These are phyloP conservation scores for Rhizomys pruinosus DNA, from an alignment of 2,113 vertebrate species.

Conservation along the genomic window DNA sequence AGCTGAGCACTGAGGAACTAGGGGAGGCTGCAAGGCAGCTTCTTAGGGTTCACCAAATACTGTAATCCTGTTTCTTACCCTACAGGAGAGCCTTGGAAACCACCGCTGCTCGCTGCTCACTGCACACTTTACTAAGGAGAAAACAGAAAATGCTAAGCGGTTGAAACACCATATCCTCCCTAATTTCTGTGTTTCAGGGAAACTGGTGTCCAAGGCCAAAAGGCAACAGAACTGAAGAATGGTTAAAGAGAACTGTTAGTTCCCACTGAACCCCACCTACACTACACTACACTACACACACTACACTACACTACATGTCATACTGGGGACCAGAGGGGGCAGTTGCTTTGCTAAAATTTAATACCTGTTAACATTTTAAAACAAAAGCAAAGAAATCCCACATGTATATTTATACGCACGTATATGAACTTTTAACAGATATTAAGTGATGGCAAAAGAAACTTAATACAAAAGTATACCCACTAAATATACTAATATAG, in stretches of 20 bases:
- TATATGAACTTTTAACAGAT: neutral
- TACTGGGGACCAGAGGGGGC: neutral
- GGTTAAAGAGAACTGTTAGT: neutral
- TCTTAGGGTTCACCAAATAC: neutral
- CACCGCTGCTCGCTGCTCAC: neutral
- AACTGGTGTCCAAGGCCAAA: neutral
- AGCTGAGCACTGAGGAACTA: neutral
- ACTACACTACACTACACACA: neutral
- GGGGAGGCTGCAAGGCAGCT: neutral
- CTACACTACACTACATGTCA: neutral
- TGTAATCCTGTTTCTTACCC: neutral
- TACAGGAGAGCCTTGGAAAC: neutral
- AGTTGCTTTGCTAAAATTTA: neutral
- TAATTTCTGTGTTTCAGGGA: constrained; percentile 19
- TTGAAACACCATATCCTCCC: neutral
- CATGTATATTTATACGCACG: too few species aligned
- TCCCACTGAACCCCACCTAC: neutral
- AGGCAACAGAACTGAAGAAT: neutral
- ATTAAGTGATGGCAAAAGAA: neutral
- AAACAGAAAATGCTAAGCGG: neutral
- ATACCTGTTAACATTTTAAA: neutral
- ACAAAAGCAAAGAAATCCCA: neutral
- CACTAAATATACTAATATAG: constrained; percentile 8
- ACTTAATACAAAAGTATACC: neutral
- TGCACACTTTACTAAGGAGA: neutral